phyloP scores from a whole-genome alignment of 2,113 vertebrate species.

The Melanerpes formicivorus region DNA sequence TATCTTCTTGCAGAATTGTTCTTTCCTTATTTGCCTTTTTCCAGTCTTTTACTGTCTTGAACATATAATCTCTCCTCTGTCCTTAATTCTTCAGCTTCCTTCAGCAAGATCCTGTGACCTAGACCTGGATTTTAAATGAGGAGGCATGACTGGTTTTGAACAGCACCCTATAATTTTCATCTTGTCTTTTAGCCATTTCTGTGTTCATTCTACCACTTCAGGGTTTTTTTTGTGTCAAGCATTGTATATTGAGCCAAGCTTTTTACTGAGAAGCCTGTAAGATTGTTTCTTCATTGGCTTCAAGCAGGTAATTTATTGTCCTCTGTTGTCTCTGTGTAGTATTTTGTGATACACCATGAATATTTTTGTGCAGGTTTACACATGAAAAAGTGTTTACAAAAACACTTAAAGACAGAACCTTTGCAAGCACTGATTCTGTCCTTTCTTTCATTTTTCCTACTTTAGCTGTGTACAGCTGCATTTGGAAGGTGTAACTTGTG shows the following conservation, averaged over 20 bases:
- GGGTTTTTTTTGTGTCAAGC: background rate
- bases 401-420: background rate
- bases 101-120: background rate
- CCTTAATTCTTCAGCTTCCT: background rate
- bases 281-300: rapidly evolving
- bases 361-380: background rate
- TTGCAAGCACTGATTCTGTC: background rate
- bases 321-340: background rate
- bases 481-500: background rate
- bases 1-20: background rate
- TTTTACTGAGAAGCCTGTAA: background rate
- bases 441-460: background rate
- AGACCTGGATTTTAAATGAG: background rate
- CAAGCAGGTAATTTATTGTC: background rate
- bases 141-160: background rate
- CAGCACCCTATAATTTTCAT: background rate
- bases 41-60: background rate
- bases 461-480: background rate
- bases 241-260: background rate
- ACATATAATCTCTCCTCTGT: background rate
- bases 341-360: background rate
- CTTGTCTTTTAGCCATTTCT: background rate
- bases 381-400: background rate
- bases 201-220: background rate
- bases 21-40: background rate